Evolutionary conservation across 37 sponge, comb jelly and placozoan species (phyloP), one percentile per base, ranked within the genome.

Genomic region (Oscarella lobularis): DNA sequence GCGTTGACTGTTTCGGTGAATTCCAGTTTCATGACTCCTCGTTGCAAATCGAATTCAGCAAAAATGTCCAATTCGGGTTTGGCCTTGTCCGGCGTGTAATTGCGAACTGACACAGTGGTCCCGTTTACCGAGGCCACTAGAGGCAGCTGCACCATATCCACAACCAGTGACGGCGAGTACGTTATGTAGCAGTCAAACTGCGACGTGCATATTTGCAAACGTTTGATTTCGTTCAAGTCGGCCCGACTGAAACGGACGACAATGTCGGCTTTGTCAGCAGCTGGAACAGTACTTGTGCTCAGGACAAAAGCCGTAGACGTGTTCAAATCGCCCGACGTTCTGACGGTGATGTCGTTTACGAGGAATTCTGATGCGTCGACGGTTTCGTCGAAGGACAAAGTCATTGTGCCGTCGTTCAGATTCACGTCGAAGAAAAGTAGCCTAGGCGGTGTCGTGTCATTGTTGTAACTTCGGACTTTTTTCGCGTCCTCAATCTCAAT

Each of bases 371-470:
- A 40, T 3, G 67, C 79, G 2, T 87, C 86, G 31, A 94, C 75
- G 1, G 83, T 90, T 38, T 94, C 95, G 20, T 82, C 72, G 55
- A 94, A 94, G 33, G 83, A 89, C 6, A 94, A 77, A 2, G 75
- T 80, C 38, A 94, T 79, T 1, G 37, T 82, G 3, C 85, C 88
- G 9, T 33, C 55, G 77, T 89, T 81, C 6, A 82, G 27, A 67
- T 89, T 73, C 27, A 94, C 66, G 29, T 67, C 77, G 65, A 86
- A 89, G 20, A 77, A 76, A 30, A 36, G 6, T 6, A 94, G 83
- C 5, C 31, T 37, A 2, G 95, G 95, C 3, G 39, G 39, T 2
- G 86, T 87, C 9, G 74, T 75, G 67, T 94, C 95, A 4, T 74
- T 68, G 31, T 35, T 31, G 32, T 65, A 82, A 67, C 33, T 41